phyloP scores from a whole-genome alignment of 1,140 invertebrate species.

The Drosophila burlai region DNA sequence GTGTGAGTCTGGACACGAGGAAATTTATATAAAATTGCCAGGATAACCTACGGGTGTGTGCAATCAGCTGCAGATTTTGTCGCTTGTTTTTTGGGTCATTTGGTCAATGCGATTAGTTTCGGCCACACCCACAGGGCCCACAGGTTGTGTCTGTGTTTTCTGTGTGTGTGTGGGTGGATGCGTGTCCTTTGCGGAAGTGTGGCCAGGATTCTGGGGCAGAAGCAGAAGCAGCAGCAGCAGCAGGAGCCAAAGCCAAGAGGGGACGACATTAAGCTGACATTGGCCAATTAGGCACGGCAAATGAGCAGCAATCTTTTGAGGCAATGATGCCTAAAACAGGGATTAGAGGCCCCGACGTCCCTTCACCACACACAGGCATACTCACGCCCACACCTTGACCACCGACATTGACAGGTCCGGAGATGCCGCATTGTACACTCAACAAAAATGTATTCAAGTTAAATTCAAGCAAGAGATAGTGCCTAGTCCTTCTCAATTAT shows the following conservation, averaged over 20 bases:
- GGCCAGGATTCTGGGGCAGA: slow-evolving; percentile 10
- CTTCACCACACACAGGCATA: slow-evolving; percentile 7
- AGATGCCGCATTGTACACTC: neutral
- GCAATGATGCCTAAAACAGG: slow-evolving; percentile 75
- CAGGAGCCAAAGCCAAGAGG: slow-evolving; percentile 13
- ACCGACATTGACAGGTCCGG: slow-evolving; percentile 7
- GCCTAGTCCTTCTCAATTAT: neutral
- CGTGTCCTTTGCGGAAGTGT: slow-evolving; percentile 50
- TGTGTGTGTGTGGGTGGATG: neutral
- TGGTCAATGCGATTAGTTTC: slow-evolving; percentile 73
- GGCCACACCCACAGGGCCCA: slow-evolving; percentile 51
- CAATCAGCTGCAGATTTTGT: slow-evolving; percentile 76
- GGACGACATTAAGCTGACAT: slow-evolving; percentile 78
- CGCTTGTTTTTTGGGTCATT: slow-evolving; percentile 78
- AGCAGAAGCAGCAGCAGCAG: slow-evolving; percentile 1
- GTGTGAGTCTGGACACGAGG: slow-evolving; percentile 31
- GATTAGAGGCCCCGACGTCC: slow-evolving; percentile 23
- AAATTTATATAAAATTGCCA: slow-evolving; percentile 68
- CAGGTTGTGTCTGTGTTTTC: slow-evolving; percentile 13
- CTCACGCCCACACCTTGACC: slow-evolving; percentile 47
- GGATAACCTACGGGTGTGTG: slow-evolving; percentile 55
- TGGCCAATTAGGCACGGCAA: slow-evolving; percentile 79
- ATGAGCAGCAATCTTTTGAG: slow-evolving; percentile 81
- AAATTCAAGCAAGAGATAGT: neutral
- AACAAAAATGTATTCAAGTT: slow-evolving; percentile 21